Percentiles rank a stretch among this genome's conserved stretches.
Evolutionary conservation across 2,888 invertebrate species (phyloP).

Genomic region (Lacanobia wlatinum): DNA sequence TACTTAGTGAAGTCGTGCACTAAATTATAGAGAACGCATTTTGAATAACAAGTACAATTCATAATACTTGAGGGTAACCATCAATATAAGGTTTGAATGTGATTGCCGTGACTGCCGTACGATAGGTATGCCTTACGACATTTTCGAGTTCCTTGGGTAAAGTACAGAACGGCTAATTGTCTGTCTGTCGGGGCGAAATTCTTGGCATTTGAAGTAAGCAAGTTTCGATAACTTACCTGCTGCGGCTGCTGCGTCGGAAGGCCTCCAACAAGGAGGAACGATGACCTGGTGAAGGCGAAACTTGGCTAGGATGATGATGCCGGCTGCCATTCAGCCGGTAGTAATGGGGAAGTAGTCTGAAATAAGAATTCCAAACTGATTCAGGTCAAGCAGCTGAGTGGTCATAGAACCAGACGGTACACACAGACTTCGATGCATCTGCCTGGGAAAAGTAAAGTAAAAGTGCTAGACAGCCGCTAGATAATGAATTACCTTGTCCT

Average conservation of each 20-base stretch:
- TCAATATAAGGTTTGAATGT: conserved; percentile 34
- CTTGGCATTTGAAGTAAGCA: too few species aligned
- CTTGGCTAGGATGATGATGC: too few species aligned
- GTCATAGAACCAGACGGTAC: background rate
- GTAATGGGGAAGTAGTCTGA: background rate
- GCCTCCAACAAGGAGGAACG: too few species aligned
- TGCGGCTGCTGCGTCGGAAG: too few species aligned
- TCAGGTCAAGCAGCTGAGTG: background rate
- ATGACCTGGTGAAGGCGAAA: too few species aligned
- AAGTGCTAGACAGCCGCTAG: conserved; percentile 15
- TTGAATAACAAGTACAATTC: conserved; percentile 39
- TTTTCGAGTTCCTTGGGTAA: conserved; percentile 9
- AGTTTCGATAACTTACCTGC: too few species aligned
- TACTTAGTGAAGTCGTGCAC: conserved; percentile 55
- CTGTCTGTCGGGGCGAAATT: too few species aligned
- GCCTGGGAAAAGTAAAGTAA: conserved; percentile 45
- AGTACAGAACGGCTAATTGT: conserved; percentile 3
- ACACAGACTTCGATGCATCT: background rate
- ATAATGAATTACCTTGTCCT: conserved; percentile 14
- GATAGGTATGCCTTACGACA: conserved; percentile 1
- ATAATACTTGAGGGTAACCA: conserved; percentile 27
- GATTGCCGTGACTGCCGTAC: conserved; percentile 5
- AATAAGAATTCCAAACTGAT: background rate
- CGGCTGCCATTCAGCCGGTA: background rate
- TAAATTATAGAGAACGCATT: conserved; percentile 50